Evolutionary conservation across 2,888 invertebrate species (phyloP).

Genomic region (Villa cingulata): DNA sequence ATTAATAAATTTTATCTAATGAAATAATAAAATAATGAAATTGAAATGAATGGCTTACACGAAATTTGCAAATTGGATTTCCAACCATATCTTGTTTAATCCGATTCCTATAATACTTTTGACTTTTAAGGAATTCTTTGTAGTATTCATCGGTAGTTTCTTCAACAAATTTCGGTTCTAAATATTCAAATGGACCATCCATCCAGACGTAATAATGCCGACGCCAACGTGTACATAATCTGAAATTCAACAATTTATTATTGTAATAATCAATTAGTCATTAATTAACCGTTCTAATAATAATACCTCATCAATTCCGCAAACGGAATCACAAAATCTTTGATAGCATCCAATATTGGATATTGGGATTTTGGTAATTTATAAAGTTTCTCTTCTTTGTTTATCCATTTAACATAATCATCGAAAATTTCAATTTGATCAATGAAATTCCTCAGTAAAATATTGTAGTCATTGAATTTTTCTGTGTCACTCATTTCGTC

Average conservation of each 20-base stretch:
- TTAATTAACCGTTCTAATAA: no score
- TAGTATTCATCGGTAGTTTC: constrained; percentile 63
- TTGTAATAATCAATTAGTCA: no score
- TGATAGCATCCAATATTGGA: constrained; percentile 65
- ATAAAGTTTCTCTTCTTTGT: constrained; percentile 71
- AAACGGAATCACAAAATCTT: constrained; percentile 55
- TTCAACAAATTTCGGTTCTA: constrained; percentile 66
- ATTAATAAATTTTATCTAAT: no score
- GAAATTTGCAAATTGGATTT: constrained; percentile 37
- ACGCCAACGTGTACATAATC: constrained; percentile 56
- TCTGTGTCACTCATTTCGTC: constrained; percentile 73
- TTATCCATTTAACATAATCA: constrained; percentile 70
- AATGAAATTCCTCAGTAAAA: constrained; percentile 60
- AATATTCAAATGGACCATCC: constrained; percentile 82
- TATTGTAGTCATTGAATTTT: constrained; percentile 64
- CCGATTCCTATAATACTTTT: constrained; percentile 62
- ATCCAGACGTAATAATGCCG: constrained; percentile 76
- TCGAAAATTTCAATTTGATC: constrained; percentile 62
- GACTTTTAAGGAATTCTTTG: constrained; percentile 63
- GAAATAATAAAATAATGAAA: no score
- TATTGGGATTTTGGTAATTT: constrained; percentile 66
- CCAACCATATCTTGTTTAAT: constrained; percentile 64
- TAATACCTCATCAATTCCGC: constrained; percentile 52
- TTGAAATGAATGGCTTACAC: constrained; percentile 19
- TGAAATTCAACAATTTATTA: no score